These are phyloP conservation scores for Drosophila lacicola DNA, from an alignment of 2,888 invertebrate species.

Conservation along the genomic window DNA sequence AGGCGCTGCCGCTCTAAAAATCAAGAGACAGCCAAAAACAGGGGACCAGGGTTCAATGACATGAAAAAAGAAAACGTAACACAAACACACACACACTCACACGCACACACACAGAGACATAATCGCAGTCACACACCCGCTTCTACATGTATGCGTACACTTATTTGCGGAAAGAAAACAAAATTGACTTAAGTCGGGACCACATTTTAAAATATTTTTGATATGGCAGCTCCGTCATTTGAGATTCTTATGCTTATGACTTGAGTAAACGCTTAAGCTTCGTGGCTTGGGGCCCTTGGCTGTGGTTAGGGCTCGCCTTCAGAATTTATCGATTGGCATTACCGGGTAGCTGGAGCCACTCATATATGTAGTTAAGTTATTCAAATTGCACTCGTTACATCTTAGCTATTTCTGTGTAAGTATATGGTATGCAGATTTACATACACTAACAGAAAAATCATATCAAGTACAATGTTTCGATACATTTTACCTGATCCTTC, in stretches of 20 bases:
- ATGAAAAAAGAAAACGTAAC: constrained; percentile 19
- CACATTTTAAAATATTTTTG: constrained; percentile 15
- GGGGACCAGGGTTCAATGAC: constrained; percentile 60
- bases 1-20: constrained; percentile 9
- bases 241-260: constrained; percentile 38
- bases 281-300: background rate
- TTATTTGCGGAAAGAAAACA: background rate
- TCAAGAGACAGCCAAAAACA: constrained; percentile 24
- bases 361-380: constrained; percentile 47
- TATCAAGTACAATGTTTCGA: background rate
- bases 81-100: background rate
- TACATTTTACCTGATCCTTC: no score
- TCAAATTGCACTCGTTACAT: constrained; percentile 54
- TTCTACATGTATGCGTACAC: background rate
- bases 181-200: constrained; percentile 54
- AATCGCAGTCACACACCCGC: background rate
- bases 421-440: background rate
- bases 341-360: constrained; percentile 18
- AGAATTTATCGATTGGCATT: constrained; percentile 66
- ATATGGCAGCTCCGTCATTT: constrained; percentile 6
- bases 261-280: constrained; percentile 32
- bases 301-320: constrained; percentile 40
- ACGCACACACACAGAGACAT: background rate
- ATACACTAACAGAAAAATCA: constrained; percentile 3
- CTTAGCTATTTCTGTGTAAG: constrained; percentile 5